Evolutionary conservation across 2,888 invertebrate genomes (phyloP).

Genomic region (Volucella bombylans): DNA sequence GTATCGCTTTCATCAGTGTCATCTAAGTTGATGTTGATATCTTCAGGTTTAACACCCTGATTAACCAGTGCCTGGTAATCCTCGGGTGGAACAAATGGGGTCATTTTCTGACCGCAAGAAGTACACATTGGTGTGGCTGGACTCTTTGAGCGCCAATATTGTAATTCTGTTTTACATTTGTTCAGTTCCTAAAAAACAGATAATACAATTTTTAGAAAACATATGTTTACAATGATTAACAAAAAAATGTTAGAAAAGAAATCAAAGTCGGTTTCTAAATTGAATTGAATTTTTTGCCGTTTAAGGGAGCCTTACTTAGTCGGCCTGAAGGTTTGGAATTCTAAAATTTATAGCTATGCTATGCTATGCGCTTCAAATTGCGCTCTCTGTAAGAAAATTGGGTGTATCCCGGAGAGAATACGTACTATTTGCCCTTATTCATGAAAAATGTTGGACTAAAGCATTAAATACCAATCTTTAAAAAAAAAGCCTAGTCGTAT

Average conservation of each 20-base stretch:
- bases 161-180: constrained; percentile 95
- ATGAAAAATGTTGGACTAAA: too few species aligned
- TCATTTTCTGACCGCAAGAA: constrained; percentile 87
- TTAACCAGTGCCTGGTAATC: constrained; percentile 86
- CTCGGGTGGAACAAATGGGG: constrained; percentile 83
- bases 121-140: constrained; percentile 90
- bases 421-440: too few species aligned
- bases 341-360: too few species aligned
- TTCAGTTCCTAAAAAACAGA: constrained; percentile 88
- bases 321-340: neutral
- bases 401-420: too few species aligned
- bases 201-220: too few species aligned
- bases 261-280: neutral
- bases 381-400: too few species aligned
- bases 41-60: constrained; percentile 85
- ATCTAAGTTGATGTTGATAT: constrained; percentile 80
- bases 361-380: too few species aligned
- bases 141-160: constrained; percentile 95
- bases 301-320: neutral
- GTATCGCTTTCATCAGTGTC: constrained; percentile 79
- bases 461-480: too few species aligned
- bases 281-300: too few species aligned
- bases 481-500: too few species aligned
- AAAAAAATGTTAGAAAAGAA: constrained; percentile 6
- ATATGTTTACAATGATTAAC: too few species aligned